Conservation (phyloP, 2,888 invertebrate genomes). For the Caenorhabditis zanzibari region DNA sequence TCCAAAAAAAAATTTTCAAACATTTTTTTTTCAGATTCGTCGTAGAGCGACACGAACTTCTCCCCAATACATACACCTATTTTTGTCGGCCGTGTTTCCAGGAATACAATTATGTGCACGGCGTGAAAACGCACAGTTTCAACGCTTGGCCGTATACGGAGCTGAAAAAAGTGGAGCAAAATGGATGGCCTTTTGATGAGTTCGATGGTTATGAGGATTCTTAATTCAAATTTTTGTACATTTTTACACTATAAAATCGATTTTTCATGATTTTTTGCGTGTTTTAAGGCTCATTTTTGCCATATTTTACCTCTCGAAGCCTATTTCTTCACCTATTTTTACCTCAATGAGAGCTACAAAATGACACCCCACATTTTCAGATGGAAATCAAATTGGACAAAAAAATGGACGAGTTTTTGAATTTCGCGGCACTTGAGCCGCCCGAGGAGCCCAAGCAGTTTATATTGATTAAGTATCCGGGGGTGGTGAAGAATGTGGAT, state of each 20-base stretch:
- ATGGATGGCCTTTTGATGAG: constrained; percentile 32
- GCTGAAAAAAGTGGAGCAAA: constrained; percentile 25
- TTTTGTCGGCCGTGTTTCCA: constrained; percentile 80
- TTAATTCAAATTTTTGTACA: not conserved
- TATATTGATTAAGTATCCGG: constrained; percentile 80
- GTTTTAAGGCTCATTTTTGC: too few species aligned
- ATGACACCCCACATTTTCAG: too few species aligned
- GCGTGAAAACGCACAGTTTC: constrained; percentile 67
- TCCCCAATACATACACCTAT: constrained; percentile 77
- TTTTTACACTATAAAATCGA: not conserved
- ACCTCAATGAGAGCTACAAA: too few species aligned
- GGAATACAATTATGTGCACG: constrained; percentile 70
- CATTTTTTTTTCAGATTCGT: constrained; percentile 78
- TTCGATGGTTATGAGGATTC: constrained; percentile 2
- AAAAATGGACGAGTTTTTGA: constrained; percentile 34
- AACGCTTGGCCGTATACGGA: constrained; percentile 69
- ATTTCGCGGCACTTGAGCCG: constrained; percentile 14
- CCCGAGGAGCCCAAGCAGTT: constrained; percentile 62
- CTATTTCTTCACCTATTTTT: not conserved
- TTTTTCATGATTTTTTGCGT: too few species aligned
- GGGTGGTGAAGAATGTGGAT: constrained; percentile 79
- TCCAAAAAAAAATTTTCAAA: too few species aligned
- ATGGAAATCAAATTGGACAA: constrained; percentile 3
- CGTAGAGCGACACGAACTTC: constrained; percentile 77
- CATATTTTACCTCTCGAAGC: too few species aligned